A percentile compares a stretch with the other conserved stretches of the same genome.
Evolutionary conservation across 1,140 invertebrate genomes (phyloP).

Genomic region (Ooceraea biroi): DNA sequence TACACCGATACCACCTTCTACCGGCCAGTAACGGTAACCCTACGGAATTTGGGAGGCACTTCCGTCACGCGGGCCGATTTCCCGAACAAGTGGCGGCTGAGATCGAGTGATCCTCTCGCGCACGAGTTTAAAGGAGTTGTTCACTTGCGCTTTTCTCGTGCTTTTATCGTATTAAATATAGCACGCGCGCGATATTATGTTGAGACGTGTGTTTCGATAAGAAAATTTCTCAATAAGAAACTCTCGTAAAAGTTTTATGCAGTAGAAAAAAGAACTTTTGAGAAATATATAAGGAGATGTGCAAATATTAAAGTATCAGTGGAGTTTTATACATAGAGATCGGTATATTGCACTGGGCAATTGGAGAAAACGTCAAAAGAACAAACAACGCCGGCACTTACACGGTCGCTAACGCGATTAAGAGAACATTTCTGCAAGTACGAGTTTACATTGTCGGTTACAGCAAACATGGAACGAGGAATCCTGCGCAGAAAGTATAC

Average conservation of each 20-base stretch:
- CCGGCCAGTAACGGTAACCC: conserved; percentile 52
- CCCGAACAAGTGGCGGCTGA: neutral
- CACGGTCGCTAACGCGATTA: conserved; percentile 1
- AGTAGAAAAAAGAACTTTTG: no score
- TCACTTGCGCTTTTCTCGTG: neutral
- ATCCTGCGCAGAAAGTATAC: neutral
- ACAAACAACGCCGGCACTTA: neutral
- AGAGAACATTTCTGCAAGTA: conserved; percentile 4
- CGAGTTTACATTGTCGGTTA: neutral
- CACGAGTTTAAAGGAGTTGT: neutral
- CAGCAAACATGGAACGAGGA: conserved; percentile 10
- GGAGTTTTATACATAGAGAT: neutral
- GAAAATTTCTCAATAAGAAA: no score
- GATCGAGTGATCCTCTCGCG: no score
- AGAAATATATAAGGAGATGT: no score
- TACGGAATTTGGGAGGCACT: conserved; percentile 55
- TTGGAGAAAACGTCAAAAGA: neutral
- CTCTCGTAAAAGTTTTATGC: no score
- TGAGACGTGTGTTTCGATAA: no score
- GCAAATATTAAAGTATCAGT: no score
- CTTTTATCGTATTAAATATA: no score
- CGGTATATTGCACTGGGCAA: neutral
- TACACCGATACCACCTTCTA: conserved; percentile 14
- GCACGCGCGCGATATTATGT: no score
- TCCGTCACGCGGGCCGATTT: neutral